Evolutionary conservation across 2,888 invertebrate species (phyloP).

Genomic region (Nomada fucata): DNA sequence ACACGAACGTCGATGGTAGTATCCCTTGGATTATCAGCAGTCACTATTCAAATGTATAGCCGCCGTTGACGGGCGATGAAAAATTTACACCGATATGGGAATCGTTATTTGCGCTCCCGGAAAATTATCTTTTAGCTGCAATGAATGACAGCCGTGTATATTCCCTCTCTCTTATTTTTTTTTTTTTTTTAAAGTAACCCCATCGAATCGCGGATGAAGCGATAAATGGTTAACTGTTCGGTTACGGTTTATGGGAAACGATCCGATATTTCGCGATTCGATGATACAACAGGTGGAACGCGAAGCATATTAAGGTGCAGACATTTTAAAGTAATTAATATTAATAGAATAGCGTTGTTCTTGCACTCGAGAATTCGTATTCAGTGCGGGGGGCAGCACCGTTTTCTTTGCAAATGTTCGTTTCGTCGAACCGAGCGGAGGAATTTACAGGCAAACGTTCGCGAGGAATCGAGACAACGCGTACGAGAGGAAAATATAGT

Average conservation of each 20-base stretch:
- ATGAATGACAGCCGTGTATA: neutral
- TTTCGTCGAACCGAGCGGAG: neutral
- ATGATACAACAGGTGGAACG: no score
- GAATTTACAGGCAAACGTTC: neutral
- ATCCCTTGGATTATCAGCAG: constrained; percentile 21
- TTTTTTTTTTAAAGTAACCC: neutral
- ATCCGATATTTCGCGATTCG: neutral
- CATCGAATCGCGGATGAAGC: no score
- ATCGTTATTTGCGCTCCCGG: constrained; percentile 1
- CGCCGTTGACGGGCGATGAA: constrained; percentile 28
- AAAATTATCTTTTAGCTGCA: constrained; percentile 15
- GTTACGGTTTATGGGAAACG: neutral
- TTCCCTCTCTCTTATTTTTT: no score
- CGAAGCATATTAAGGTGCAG: no score
- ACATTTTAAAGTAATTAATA: no score
- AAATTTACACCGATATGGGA: constrained; percentile 15
- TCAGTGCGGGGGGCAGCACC: no score
- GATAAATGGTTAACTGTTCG: no score
- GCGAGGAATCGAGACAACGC: neutral
- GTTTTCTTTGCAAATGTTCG: neutral
- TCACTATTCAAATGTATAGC: constrained; percentile 27
- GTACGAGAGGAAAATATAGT: neutral
- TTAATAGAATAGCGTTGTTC: no score
- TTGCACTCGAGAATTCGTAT: no score
- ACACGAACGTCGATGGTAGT: neutral